phyloP scores from a whole-genome alignment of 2,888 invertebrate species.

The Macrosoma leucophasiata region DNA sequence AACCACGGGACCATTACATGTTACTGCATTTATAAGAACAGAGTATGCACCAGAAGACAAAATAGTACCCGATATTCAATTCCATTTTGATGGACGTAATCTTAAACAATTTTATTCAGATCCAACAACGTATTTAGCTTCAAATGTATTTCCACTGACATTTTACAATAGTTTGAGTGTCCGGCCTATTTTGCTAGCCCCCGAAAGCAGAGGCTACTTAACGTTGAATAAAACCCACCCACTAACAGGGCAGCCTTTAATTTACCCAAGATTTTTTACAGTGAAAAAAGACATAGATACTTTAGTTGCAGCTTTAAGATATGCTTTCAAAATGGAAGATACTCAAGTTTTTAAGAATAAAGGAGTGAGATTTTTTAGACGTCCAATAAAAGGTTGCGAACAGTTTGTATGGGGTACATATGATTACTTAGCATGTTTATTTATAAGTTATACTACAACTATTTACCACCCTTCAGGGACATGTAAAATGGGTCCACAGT shows the following conservation, averaged over 20 bases:
- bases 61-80: constrained; percentile 79
- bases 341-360: constrained; percentile 73
- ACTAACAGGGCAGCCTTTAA: constrained; percentile 79
- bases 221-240: constrained; percentile 81
- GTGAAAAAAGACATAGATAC: constrained; percentile 76
- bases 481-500: constrained; percentile 53
- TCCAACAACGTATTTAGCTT: constrained; percentile 64
- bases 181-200: constrained; percentile 76
- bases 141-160: constrained; percentile 68
- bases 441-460: constrained; percentile 74
- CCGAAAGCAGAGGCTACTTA: constrained; percentile 77
- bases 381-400: constrained; percentile 74
- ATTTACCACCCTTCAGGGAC: constrained; percentile 68
- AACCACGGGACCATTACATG: constrained; percentile 71
- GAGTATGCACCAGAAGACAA: constrained; percentile 42
- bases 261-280: constrained; percentile 81
- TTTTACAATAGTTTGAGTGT: constrained; percentile 78
- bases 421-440: constrained; percentile 80
- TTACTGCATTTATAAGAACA: constrained; percentile 78
- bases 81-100: constrained; percentile 75
- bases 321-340: constrained; percentile 69
- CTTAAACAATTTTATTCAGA: constrained; percentile 73
- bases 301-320: constrained; percentile 77
- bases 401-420: constrained; percentile 72
- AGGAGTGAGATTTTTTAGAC: constrained; percentile 70